Percentiles rank a stretch among this genome's conserved stretches.
These are phyloP conservation scores for Drosophila nr. medialis DNA, from an alignment of 2,888 invertebrate species.

Conservation along the genomic window DNA sequence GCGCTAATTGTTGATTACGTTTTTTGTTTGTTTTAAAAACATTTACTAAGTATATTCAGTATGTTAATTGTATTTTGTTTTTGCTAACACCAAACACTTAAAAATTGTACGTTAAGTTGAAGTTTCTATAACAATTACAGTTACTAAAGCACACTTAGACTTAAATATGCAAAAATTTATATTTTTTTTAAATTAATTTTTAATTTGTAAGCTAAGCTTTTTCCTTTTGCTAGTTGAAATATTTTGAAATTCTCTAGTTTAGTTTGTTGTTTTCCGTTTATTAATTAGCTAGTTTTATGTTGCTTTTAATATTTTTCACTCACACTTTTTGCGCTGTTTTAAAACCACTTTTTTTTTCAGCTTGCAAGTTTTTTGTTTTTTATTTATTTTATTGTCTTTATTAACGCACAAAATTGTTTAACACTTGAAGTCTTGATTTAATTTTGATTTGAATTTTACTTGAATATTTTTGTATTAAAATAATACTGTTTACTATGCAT, in stretches of 20 bases:
- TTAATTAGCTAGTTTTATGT: slow-evolving; percentile 29
- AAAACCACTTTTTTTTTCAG: neutral
- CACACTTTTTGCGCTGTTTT: slow-evolving; percentile 45
- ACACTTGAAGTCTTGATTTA: slow-evolving; percentile 21
- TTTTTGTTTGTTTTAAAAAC: slow-evolving; percentile 40
- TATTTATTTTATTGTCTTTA: slow-evolving; percentile 37
- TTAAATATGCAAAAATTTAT: slow-evolving; percentile 38
- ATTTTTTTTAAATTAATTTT: slow-evolving; percentile 15
- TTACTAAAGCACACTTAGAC: slow-evolving; percentile 55
- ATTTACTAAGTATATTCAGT: slow-evolving; percentile 34
- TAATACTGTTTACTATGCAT: slow-evolving; percentile 51
- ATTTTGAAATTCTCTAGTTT: slow-evolving; percentile 37
- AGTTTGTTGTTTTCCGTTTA: slow-evolving; percentile 4
- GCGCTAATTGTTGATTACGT: slow-evolving; percentile 10
- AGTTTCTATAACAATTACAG: slow-evolving; percentile 37
- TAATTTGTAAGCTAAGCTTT: slow-evolving; percentile 56
- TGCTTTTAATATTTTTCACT: slow-evolving; percentile 36
- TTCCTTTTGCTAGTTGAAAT: slow-evolving; percentile 27
- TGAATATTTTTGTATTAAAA: slow-evolving; percentile 26
- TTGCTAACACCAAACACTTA: slow-evolving; percentile 61
- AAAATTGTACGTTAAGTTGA: slow-evolving; percentile 31
- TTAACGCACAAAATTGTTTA: slow-evolving; percentile 24
- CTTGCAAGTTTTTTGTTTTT: neutral
- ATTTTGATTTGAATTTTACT: slow-evolving; percentile 23
- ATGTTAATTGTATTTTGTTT: slow-evolving; percentile 13